phyloP scores from a whole-genome alignment of 30 jellyfish, hydroid and myxozoan genomes.

The Hydractinia symbiolongicarpus region DNA sequence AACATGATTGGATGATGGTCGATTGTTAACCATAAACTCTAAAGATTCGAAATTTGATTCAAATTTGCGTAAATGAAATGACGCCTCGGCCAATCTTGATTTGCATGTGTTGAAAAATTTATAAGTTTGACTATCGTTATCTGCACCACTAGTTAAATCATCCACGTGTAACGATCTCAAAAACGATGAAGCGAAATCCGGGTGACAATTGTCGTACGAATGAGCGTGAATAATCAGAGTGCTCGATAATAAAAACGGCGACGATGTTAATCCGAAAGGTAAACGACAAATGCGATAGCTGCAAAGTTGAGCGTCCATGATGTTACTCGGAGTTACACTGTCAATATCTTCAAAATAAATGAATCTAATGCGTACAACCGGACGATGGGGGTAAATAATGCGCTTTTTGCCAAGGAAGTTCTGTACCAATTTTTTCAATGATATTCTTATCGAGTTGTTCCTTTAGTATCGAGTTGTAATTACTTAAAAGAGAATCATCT shows the following conservation, averaged over 20 bases:
- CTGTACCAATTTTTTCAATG: not conserved
- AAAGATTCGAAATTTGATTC: conserved; percentile 22
- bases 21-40: not conserved
- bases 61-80: conserved; percentile 27
- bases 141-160: too few relatives aligned
- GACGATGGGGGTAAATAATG: conserved; percentile 22
- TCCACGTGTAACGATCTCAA: too few relatives aligned
- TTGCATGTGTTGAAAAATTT: not conserved
- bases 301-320: too few relatives aligned
- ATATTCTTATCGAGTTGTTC: not conserved
- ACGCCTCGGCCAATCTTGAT: conserved; percentile 25
- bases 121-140: not conserved
- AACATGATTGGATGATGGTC: not conserved
- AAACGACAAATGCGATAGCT: too few relatives aligned
- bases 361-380: not conserved
- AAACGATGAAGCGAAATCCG: too few relatives aligned
- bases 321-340: too few relatives aligned
- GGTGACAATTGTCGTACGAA: too few relatives aligned
- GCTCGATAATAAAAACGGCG: too few relatives aligned
- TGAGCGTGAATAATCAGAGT: too few relatives aligned
- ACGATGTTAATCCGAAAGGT: too few relatives aligned
- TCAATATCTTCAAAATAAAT: too few relatives aligned
- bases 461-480: conserved; percentile 4
- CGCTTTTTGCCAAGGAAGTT: not conserved
- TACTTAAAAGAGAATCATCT: not conserved